Evolutionary conservation across 2,888 invertebrate genomes (phyloP).

Genomic region (Ochlodes sylvanus): DNA sequence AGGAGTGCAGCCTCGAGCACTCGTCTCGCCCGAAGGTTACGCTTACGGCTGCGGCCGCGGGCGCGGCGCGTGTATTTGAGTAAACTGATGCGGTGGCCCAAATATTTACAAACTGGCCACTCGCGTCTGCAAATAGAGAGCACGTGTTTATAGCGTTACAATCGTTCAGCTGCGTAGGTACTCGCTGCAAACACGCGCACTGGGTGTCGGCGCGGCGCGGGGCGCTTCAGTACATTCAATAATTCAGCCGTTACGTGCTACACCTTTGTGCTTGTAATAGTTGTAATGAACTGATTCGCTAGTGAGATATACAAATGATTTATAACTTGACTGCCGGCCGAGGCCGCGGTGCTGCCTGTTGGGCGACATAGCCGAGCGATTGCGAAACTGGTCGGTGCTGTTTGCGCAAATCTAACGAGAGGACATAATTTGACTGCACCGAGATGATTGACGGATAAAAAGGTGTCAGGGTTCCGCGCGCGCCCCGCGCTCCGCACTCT

Average conservation of each 20-base stretch:
- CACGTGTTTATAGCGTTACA: not conserved
- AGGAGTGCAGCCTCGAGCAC: conserved; percentile 11
- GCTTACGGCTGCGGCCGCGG: not conserved
- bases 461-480: conserved; percentile 23
- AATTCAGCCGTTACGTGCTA: no score
- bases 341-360: no score
- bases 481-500: no score
- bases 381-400: conserved; percentile 5
- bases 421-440: conserved; percentile 13
- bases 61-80: not conserved
- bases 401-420: conserved; percentile 16
- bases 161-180: no score
- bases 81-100: conserved; percentile 22
- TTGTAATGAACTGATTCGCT: no score
- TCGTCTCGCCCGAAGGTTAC: conserved; percentile 19
- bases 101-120: conserved; percentile 31
- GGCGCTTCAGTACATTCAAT: no score
- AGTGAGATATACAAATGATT: no score
- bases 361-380: conserved; percentile 1
- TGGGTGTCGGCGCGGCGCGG: no score
- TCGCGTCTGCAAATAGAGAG: conserved; percentile 19
- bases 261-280: no score
- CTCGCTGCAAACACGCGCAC: no score
- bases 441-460: conserved; percentile 19
- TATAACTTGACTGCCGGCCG: no score